A percentile compares a stretch with the other conserved stretches of the same genome.
Conservation (phyloP, 2,797 vertebrate species). For the Centropyge bicolor region DNA sequence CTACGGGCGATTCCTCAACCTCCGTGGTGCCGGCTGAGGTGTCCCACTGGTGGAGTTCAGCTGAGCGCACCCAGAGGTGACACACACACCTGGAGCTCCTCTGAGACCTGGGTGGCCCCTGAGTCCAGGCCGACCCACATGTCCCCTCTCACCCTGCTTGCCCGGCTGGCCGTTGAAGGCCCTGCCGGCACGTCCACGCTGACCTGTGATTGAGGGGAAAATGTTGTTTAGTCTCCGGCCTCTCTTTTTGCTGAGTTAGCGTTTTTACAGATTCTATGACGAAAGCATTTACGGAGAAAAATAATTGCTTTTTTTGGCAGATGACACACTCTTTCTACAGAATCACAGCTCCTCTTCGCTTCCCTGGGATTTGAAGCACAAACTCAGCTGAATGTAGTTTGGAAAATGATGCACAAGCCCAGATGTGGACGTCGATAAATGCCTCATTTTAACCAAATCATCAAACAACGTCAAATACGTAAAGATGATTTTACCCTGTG, state of each 20-base stretch:
- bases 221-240: constrained; percentile 44
- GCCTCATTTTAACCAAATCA: constrained; percentile 28
- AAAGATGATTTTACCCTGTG: constrained; percentile 72
- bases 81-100: constrained; percentile 86
- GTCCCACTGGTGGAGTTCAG: constrained; percentile 61
- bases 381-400: constrained; percentile 33
- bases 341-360: constrained; percentile 6
- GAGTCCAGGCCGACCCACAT: constrained; percentile 81
- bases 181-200: constrained; percentile 84
- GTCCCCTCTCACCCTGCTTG: constrained; percentile 83
- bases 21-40: constrained; percentile 61
- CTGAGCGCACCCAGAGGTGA: constrained; percentile 83
- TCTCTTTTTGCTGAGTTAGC: constrained; percentile 24
- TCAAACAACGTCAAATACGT: constrained; percentile 5
- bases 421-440: constrained; percentile 26
- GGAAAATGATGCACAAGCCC: constrained; percentile 16
- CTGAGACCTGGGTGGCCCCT: constrained; percentile 84
- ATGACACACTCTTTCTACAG: constrained; percentile 12
- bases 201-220: constrained; percentile 77
- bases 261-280: constrained; percentile 35
- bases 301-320: constrained; percentile 41
- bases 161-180: constrained; percentile 86
- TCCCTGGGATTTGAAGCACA: constrained; percentile 16
- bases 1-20: constrained; percentile 79
- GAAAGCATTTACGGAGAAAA: constrained; percentile 42